Conservation (phyloP, 2,797 vertebrate species). For the Falco cherrug region DNA sequence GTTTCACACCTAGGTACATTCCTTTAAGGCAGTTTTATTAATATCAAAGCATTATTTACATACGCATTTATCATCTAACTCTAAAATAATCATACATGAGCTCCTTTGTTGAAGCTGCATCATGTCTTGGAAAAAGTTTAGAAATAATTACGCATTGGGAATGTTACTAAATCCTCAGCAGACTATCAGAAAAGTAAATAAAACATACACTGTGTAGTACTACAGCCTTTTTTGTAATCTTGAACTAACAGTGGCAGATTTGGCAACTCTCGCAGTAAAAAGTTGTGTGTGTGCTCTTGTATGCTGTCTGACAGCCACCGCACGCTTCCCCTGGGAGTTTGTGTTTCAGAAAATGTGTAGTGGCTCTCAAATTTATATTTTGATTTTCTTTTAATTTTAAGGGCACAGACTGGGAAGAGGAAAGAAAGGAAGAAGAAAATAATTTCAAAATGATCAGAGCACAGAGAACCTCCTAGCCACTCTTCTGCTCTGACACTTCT, state of each 20-base stretch:
- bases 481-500: neutral
- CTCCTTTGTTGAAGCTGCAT: constrained; percentile 52
- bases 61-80: constrained; percentile 62
- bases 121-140: constrained; percentile 31
- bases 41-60: constrained; percentile 75
- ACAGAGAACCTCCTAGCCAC: neutral
- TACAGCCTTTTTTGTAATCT: neutral
- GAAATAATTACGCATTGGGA: constrained; percentile 43
- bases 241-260: constrained; percentile 48
- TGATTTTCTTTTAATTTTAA: neutral
- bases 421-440: neutral
- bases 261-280: constrained; percentile 36
- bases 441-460: neutral
- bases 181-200: constrained; percentile 53
- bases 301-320: neutral
- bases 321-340: constrained; percentile 19
- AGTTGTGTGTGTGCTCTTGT: neutral
- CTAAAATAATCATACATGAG: constrained; percentile 61
- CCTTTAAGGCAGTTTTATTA: constrained; percentile 81
- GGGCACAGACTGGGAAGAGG: neutral
- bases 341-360: neutral
- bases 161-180: constrained; percentile 40
- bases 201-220: constrained; percentile 27
- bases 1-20: constrained; percentile 73
- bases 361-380: neutral